These are phyloP conservation scores for Imbricaverruca yamaguchii DNA, from an alignment of 2,888 invertebrate genomes.

Conservation along the genomic window DNA sequence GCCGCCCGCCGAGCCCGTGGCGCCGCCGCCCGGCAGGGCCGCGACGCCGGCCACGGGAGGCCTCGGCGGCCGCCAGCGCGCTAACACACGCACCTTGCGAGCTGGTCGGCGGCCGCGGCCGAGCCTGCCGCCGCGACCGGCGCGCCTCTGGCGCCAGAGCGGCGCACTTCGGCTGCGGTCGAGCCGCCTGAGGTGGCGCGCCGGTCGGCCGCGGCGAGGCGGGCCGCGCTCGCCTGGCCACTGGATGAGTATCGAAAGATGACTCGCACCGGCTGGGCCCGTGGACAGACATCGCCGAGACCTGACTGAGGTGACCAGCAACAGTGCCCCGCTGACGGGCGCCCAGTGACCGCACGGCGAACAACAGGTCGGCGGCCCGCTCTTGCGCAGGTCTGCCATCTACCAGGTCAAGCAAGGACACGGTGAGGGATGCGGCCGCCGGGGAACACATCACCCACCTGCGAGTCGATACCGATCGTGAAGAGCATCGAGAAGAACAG, in stretches of 20 bases:
- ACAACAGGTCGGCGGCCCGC: neutral
- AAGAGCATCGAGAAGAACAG: conserved; percentile 70
- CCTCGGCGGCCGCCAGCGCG: neutral
- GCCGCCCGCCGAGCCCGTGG: neutral
- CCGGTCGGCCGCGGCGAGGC: neutral
- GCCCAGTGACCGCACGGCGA: neutral
- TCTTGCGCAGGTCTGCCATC: neutral
- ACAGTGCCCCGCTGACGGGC: too few relatives aligned
- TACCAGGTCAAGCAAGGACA: neutral
- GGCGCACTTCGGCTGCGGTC: too few relatives aligned
- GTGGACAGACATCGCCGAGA: conserved; percentile 2
- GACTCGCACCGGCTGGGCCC: neutral
- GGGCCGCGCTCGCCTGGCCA: neutral
- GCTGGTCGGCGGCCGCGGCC: neutral
- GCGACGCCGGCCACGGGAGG: neutral
- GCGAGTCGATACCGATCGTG: conserved; percentile 63
- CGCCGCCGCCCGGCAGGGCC: neutral
- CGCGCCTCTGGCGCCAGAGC: neutral
- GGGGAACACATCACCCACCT: conserved; percentile 21
- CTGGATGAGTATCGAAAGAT: neutral
- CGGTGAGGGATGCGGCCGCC: neutral
- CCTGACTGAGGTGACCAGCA: neutral
- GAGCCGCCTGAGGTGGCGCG: neutral
- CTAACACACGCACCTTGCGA: neutral
- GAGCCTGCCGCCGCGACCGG: neutral